These are phyloP conservation scores for Aleiodes sp. DNA, from an alignment of 1,140 invertebrate species.

Conservation along the genomic window DNA sequence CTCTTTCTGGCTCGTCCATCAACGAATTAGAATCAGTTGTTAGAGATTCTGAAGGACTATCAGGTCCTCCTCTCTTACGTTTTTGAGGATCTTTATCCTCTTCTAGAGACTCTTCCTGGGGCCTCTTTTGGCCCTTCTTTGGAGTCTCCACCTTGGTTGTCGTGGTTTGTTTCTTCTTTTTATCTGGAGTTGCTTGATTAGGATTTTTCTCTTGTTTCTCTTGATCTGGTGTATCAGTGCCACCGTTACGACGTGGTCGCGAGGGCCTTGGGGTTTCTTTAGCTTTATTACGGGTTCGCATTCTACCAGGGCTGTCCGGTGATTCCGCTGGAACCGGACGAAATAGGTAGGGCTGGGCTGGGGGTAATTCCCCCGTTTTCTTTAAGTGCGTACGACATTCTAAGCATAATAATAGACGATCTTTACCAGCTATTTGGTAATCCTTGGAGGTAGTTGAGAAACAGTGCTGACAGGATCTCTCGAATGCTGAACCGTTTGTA, in stretches of 20 bases:
- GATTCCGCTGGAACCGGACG: constrained; percentile 78
- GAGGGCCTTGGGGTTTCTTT: constrained; percentile 78
- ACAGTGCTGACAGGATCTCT: constrained; percentile 66
- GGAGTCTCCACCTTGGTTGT: constrained; percentile 71
- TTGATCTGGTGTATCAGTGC: constrained; percentile 78
- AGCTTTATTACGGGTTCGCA: constrained; percentile 87
- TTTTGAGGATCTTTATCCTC: constrained; percentile 77
- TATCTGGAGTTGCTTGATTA: constrained; percentile 59
- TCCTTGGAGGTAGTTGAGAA: constrained; percentile 74
- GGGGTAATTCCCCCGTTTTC: constrained; percentile 83
- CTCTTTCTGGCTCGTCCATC: constrained; percentile 77
- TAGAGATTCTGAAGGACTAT: constrained; percentile 82
- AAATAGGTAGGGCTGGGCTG: constrained; percentile 75
- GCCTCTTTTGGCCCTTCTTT: constrained; percentile 79
- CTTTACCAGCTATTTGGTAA: constrained; percentile 79
- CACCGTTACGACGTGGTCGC: constrained; percentile 70
- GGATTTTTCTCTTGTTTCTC: constrained; percentile 66
- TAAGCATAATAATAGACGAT: constrained; percentile 79
- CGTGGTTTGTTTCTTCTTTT: constrained; percentile 69
- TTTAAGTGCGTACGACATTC: constrained; percentile 86
- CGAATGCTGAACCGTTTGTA: constrained; percentile 58
- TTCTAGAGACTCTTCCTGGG: constrained; percentile 72
- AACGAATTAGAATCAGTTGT: constrained; percentile 83
- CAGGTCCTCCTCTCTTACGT: constrained; percentile 71
- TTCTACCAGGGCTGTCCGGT: constrained; percentile 84